phyloP scores from a whole-genome alignment of 1,140 invertebrate genomes.

The Oncopeltus fasciatus region DNA sequence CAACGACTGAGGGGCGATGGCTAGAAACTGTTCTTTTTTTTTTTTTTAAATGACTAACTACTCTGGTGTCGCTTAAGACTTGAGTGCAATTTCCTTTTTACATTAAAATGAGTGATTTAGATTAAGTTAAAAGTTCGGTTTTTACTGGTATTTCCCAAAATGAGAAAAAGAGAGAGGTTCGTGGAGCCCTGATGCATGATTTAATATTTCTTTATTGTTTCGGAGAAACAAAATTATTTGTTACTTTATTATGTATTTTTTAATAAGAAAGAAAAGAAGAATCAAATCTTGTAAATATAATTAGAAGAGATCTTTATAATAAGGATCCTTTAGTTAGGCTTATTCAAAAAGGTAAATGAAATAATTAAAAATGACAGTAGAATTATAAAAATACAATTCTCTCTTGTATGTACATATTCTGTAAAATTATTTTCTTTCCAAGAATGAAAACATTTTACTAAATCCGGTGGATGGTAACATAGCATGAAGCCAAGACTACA shows the following conservation, averaged over 20 bases:
- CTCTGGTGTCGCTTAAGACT: neutral
- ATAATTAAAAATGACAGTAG: neutral
- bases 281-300: conserved; percentile 8
- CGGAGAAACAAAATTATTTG: neutral
- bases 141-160: conserved; percentile 6
- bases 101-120: neutral
- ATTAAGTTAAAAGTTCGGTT: conserved; percentile 3
- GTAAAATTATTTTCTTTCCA: conserved; percentile 6
- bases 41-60: too few species aligned
- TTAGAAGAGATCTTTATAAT: neutral
- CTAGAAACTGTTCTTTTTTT: neutral
- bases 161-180: conserved; percentile 1
- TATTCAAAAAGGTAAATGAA: too few species aligned
- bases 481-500: conserved; percentile 10
- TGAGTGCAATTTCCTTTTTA: neutral
- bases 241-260: too few species aligned
- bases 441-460: conserved; percentile 3
- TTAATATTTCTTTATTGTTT: neutral
- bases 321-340: neutral
- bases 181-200: neutral
- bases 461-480: neutral
- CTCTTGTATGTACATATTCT: conserved; percentile 2
- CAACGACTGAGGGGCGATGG: neutral
- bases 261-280: neutral
- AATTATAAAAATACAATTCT: neutral